phyloP scores from a whole-genome alignment of 2,888 invertebrate species.

The Dasypogon diadema region DNA sequence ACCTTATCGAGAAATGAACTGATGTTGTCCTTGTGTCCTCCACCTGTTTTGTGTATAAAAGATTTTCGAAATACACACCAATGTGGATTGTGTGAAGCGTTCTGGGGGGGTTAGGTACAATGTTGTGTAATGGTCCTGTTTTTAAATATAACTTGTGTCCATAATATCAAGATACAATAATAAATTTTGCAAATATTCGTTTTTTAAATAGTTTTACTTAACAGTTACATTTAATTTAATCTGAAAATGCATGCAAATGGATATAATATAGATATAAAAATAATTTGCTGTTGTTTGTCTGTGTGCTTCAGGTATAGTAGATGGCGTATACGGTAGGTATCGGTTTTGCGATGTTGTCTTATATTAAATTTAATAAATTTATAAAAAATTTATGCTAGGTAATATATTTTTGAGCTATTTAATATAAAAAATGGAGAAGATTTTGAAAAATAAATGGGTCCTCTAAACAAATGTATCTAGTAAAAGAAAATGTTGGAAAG shows the following conservation, averaged over 20 bases:
- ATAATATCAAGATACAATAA: conserved; percentile 19
- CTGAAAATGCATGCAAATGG: conserved; percentile 37
- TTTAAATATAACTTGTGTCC: no score
- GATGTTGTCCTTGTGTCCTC: no score
- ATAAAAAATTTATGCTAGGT: conserved; percentile 48
- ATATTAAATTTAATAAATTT: conserved; percentile 50
- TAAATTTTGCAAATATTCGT: not conserved
- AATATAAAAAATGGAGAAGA: conserved; percentile 27
- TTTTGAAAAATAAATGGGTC: not conserved
- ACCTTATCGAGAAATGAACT: no score
- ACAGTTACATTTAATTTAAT: conserved; percentile 32
- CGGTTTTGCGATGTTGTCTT: conserved; percentile 56
- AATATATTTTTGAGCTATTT: conserved; percentile 30
- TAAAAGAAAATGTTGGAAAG: not conserved
- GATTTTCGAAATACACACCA: no score
- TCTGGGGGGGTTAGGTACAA: no score
- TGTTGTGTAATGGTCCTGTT: no score
- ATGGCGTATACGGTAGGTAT: conserved; percentile 53
- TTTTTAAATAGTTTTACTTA: conserved; percentile 13
- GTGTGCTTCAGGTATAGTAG: conserved; percentile 61
- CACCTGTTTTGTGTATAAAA: no score
- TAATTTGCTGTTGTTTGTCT: conserved; percentile 61
- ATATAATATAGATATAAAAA: conserved; percentile 58
- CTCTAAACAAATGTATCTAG: conserved; percentile 17
- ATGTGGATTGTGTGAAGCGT: no score